These are phyloP conservation scores for Craterocephalus amniculus DNA, from an alignment of 2,797 vertebrate genomes.

Conservation along the genomic window DNA sequence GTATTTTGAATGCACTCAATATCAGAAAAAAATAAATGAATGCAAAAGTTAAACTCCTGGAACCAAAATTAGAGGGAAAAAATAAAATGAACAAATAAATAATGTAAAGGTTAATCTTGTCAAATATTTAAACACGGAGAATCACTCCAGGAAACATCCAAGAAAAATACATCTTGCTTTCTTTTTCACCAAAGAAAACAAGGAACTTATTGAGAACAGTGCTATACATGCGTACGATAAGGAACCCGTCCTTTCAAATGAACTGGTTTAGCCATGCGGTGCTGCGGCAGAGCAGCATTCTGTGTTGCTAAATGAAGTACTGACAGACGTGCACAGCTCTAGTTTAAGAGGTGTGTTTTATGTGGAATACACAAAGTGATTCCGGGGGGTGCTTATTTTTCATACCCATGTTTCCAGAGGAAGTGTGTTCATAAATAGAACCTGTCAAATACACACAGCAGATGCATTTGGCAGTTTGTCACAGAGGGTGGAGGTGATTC, in stretches of 20 bases:
- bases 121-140: background rate
- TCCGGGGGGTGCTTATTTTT: constrained; percentile 34
- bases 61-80: too few species aligned
- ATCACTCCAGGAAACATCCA: background rate
- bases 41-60: too few species aligned
- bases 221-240: constrained; percentile 54
- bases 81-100: too few species aligned
- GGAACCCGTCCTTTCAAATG: constrained; percentile 47
- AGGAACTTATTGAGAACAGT: constrained; percentile 42
- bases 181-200: background rate
- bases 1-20: background rate
- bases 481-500: constrained; percentile 59
- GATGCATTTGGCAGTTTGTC: constrained; percentile 73
- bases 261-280: constrained; percentile 51
- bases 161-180: too few species aligned
- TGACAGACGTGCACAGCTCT: constrained; percentile 2
- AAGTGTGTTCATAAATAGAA: constrained; percentile 69
- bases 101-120: background rate
- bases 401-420: constrained; percentile 33
- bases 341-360: constrained; percentile 21
- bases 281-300: constrained; percentile 1
- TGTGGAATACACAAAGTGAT: constrained; percentile 8
- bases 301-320: background rate
- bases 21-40: background rate
- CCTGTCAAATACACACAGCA: constrained; percentile 41